Base-by-base conservation (phyloP, 2,113 vertebrate species). In the Lamprotornis superbus region DNA sequence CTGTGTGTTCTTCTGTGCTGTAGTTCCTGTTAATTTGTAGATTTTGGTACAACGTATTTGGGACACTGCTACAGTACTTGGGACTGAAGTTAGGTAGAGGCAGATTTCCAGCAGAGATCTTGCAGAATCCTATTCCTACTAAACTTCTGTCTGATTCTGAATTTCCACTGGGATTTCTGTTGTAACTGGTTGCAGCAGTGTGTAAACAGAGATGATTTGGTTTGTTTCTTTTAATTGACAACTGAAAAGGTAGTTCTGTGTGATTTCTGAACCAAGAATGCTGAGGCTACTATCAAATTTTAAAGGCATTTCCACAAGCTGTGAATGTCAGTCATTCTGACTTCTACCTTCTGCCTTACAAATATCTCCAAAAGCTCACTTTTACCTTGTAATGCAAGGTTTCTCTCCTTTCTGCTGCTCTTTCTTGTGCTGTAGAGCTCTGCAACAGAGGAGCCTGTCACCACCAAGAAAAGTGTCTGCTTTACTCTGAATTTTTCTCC, bases 401-500 rank as follows among this genome's bases (percentile, higher is more conserved):
- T 93, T 22, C 40, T 82, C 28, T 95, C 20, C 40, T 91, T 83
- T 75, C 63, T 95, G n/a, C 57, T 94, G 52, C 44, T 84, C 18
- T 77, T 90, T 79, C 52, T 68, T 91, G 60, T 80, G 9, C 52
- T 78, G 15, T 39, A 97, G 97, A 64, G n/a, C 50, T 74, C 75
- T 35, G 49, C 42, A 44, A 12, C 18, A 9, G 94, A 97, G 1
- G 97, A 98, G 5, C 7, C 35, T 33, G 30, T 86, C 24, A 28
- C 46, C 15, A 53, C 33, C 11, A 97, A 97, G 31, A 97, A 57
- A 65, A 83, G 6, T 7, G 0, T 94, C 3, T 39, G 6, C 13
- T 99, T 98, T 18, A 7, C 46, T 10, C 97, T 99, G 55, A 99
- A 99, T 94, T 99, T 99, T 97, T 92, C 98, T 28, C 98, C 98